These are phyloP conservation scores for Caenorhabditis auriculariae DNA, from an alignment of 2,888 invertebrate species.

Conservation along the genomic window DNA sequence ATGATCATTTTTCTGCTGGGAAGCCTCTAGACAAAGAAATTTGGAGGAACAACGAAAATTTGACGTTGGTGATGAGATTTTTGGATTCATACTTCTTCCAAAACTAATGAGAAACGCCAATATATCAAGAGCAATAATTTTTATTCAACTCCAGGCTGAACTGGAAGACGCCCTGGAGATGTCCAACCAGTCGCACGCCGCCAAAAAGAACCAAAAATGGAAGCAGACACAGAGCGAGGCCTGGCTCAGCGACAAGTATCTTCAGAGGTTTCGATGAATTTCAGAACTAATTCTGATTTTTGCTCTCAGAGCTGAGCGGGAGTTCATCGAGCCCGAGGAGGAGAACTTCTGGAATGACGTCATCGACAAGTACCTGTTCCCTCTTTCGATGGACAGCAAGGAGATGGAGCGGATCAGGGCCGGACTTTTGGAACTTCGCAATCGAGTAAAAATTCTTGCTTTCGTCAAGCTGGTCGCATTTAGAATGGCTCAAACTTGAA, in stretches of 20 bases:
- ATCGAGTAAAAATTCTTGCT: too few species aligned
- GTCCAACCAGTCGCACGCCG: slow-evolving; percentile 52
- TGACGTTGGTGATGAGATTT: too few species aligned
- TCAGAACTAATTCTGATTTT: background rate
- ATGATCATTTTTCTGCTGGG: background rate
- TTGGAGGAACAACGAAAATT: background rate
- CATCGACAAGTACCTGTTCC: slow-evolving; percentile 85
- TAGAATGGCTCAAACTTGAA: too few species aligned
- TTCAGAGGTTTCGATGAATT: background rate
- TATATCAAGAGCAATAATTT: background rate
- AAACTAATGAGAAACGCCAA: too few species aligned
- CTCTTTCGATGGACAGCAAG: slow-evolving; percentile 83
- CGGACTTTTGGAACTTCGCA: slow-evolving; percentile 89
- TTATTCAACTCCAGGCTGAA: slow-evolving; percentile 31
- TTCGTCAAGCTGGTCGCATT: too few species aligned
- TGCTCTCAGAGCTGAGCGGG: slow-evolving; percentile 81
- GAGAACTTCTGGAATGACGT: slow-evolving; percentile 94
- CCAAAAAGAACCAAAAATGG: slow-evolving; percentile 57
- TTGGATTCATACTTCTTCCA: too few species aligned
- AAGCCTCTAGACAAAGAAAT: background rate
- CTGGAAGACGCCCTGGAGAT: slow-evolving; percentile 57
- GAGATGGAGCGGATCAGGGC: slow-evolving; percentile 49
- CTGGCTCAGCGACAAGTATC: slow-evolving; percentile 48
- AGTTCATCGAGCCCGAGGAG: slow-evolving; percentile 77
- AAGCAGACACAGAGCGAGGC: slow-evolving; percentile 49